These are phyloP conservation scores for Diaphora mendica DNA, from an alignment of 2,888 invertebrate genomes.

Conservation along the genomic window DNA sequence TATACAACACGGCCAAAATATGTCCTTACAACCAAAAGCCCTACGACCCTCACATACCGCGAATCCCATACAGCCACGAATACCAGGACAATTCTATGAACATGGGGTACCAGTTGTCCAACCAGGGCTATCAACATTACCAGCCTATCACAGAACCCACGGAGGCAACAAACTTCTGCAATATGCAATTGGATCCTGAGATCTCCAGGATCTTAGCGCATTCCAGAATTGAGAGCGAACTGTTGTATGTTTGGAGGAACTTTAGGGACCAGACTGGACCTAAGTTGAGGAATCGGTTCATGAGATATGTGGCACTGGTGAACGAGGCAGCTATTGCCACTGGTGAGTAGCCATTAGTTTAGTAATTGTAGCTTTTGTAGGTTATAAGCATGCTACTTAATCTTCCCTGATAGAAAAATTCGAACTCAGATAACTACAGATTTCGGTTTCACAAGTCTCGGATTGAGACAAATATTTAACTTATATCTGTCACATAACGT, in stretches of 20 bases:
- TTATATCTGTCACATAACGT: no score
- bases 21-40: constrained; percentile 89
- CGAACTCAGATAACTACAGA: no score
- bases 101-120: constrained; percentile 28
- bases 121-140: constrained; percentile 64
- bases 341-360: constrained; percentile 86
- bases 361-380: not conserved
- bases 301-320: constrained; percentile 91
- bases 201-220: constrained; percentile 89
- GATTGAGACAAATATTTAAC: no score
- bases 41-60: constrained; percentile 74
- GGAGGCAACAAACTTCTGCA: constrained; percentile 45
- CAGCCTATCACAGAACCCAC: constrained; percentile 64
- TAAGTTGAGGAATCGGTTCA: constrained; percentile 90
- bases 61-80: constrained; percentile 47
- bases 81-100: constrained; percentile 39
- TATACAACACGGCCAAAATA: constrained; percentile 90
- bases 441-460: no score
- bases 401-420: no score
- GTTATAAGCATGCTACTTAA: not conserved
- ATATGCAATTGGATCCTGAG: constrained; percentile 84
- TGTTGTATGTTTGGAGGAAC: constrained; percentile 92
- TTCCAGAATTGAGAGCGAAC: constrained; percentile 91
- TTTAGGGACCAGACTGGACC: constrained; percentile 94
- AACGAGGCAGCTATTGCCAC: constrained; percentile 92